These are phyloP conservation scores for Astyanax mexicanus DNA, from an alignment of 2,797 vertebrate species.

Conservation along the genomic window DNA sequence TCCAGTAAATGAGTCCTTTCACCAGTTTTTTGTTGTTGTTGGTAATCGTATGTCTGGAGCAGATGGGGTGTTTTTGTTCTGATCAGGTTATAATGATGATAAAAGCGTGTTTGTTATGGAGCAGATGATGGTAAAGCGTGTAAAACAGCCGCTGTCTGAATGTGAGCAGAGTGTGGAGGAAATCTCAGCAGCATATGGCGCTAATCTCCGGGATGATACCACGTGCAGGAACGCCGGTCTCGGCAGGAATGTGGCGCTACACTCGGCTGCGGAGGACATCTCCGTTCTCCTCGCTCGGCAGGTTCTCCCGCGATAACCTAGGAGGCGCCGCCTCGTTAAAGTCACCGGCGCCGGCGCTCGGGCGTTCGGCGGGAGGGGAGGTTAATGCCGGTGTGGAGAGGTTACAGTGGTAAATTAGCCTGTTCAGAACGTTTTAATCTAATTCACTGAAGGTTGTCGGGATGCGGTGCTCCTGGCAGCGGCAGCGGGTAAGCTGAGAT, in stretches of 20 bases:
- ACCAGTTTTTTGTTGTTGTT: too few relatives aligned
- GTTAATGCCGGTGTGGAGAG: background rate
- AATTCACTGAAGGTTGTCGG: background rate
- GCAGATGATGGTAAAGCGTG: too few relatives aligned
- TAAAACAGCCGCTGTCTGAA: background rate
- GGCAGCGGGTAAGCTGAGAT: background rate
- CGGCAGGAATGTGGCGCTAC: background rate
- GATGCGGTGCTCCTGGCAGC: background rate
- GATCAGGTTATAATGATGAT: too few relatives aligned
- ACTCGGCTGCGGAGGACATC: background rate
- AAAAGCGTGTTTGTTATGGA: too few relatives aligned
- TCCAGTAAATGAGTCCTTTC: too few relatives aligned
- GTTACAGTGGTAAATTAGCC: background rate
- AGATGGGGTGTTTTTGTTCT: too few relatives aligned
- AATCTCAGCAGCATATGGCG: too few relatives aligned
- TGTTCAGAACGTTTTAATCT: background rate
- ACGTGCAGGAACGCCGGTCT: background rate
- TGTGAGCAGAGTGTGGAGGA: constrained; percentile 33
- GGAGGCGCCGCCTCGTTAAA: background rate
- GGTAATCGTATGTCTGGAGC: too few relatives aligned
- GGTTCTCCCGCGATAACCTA: background rate
- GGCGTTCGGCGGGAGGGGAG: background rate
- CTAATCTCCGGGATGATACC: background rate
- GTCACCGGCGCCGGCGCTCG: background rate
- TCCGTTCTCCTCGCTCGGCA: background rate